Conservation (phyloP, 1,140 invertebrate genomes). For the Drosophila ohnishii region DNA sequence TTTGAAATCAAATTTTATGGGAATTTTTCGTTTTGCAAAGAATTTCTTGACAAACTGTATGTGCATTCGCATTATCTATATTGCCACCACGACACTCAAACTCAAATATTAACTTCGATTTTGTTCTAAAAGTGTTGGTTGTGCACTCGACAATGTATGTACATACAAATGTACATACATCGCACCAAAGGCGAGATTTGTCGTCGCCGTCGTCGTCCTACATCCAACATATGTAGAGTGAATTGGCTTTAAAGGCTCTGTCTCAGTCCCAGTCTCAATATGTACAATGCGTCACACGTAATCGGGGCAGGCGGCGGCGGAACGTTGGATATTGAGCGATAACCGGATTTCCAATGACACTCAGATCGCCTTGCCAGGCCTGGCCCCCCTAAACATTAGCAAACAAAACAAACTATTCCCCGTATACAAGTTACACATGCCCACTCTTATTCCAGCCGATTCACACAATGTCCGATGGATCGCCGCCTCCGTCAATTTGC, state of each 20-base stretch:
- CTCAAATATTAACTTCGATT: slow-evolving; percentile 52
- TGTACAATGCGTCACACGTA: slow-evolving; percentile 8
- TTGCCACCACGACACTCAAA: slow-evolving; percentile 41
- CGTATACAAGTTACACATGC: slow-evolving; percentile 16
- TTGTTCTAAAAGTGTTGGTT: slow-evolving; percentile 34
- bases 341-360: slow-evolving; percentile 41
- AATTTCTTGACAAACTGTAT: too few relatives aligned
- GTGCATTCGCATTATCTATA: slow-evolving; percentile 43
- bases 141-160: slow-evolving; percentile 4
- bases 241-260: slow-evolving; percentile 11
- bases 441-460: slow-evolving; percentile 51
- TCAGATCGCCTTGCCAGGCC: slow-evolving; percentile 18
- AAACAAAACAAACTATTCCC: slow-evolving; percentile 28
- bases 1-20: too few relatives aligned
- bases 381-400: slow-evolving; percentile 20
- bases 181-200: not conserved
- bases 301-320: slow-evolving; percentile 2
- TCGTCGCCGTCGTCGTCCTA: slow-evolving; percentile 14
- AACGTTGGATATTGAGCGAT: slow-evolving; percentile 26
- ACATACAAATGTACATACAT: slow-evolving; percentile 2
- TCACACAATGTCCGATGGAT: slow-evolving; percentile 82
- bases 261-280: slow-evolving; percentile 4
- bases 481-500: slow-evolving; percentile 80
- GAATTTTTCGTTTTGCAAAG: too few relatives aligned
- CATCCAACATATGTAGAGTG: slow-evolving; percentile 16